Conservation (phyloP, 1,140 invertebrate genomes). For the Drosophila ogumai region DNA sequence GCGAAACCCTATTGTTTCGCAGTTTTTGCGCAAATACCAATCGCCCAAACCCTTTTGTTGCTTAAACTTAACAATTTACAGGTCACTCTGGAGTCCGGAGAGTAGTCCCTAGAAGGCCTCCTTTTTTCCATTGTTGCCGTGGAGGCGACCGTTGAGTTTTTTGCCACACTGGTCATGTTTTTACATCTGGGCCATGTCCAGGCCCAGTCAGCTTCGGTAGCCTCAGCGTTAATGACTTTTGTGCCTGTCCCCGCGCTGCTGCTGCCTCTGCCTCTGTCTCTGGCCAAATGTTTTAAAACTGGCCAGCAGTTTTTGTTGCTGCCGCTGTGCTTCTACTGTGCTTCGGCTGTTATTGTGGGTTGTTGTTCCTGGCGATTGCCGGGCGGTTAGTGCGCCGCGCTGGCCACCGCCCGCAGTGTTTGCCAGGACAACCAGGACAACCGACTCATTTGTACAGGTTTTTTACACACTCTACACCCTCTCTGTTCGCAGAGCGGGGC, state of each 20-base stretch:
- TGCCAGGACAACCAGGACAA: slow-evolving; percentile 76
- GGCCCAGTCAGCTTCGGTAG: slow-evolving; percentile 63
- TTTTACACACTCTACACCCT: slow-evolving; percentile 38
- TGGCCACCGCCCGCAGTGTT: slow-evolving; percentile 78
- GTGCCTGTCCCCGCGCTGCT: slow-evolving; percentile 65
- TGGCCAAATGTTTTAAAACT: slow-evolving; percentile 56
- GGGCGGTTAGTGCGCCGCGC: slow-evolving; percentile 73
- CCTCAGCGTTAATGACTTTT: slow-evolving; percentile 81
- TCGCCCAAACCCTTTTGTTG: slow-evolving; percentile 2
- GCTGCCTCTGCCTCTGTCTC: slow-evolving; percentile 9
- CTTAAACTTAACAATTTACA: slow-evolving; percentile 39
- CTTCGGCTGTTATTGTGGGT: slow-evolving; percentile 49
- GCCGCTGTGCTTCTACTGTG: slow-evolving; percentile 19
- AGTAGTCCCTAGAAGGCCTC: slow-evolving; percentile 2
- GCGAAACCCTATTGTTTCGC: slow-evolving; percentile 10
- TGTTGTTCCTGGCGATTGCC: slow-evolving; percentile 62
- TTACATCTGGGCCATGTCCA: slow-evolving; percentile 81
- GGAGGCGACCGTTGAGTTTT: slow-evolving; percentile 74
- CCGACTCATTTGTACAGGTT: slow-evolving; percentile 82
- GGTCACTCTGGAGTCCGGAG: slow-evolving; percentile 39
- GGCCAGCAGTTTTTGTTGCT: slow-evolving; percentile 47
- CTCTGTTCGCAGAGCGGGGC: not conserved
- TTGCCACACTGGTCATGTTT: slow-evolving; percentile 81
- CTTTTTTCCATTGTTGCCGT: slow-evolving; percentile 41
- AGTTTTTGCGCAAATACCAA: not conserved